Evolutionary conservation across 1,140 invertebrate species (phyloP), one percentile per base, ranked within the genome.

Genomic region (Calliopsis andreniformis): DNA sequence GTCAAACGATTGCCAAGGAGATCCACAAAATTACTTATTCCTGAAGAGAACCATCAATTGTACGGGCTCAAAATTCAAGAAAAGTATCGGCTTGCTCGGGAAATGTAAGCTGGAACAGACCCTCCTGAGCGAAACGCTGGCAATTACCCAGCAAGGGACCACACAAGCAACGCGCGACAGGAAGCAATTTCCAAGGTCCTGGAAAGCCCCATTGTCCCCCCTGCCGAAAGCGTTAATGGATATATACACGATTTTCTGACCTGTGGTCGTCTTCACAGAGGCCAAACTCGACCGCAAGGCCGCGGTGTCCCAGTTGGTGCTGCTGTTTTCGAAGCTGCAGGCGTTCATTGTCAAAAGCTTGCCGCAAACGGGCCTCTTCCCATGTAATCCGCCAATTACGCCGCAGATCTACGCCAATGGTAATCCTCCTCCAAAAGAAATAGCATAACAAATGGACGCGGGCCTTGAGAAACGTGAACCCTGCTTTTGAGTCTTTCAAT

Each of bases 311-410:
- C 90, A 92, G 79, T 69, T 91, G 84, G 88, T 92, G 28, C 67
- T 92, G 67, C 79, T 92, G 61, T 92, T 91, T 68, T 89, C 91
- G 14, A 92, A 91, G 72, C 79, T 91, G 18, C 91, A 92, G 71
- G 83, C 83, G 56, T 84, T 83, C 64, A 86, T 92, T 32, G 43
- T 78, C 43, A 92, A 89, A 78, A 79, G 75, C 72, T 79, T 92
- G 53, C 79, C 72, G 49, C 25, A 76, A 20, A 88, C 88, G 14
- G 88, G 89, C 20, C 79, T 92, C 20, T 91, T 91, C 73, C 91
- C 91, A 8, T 92, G 91, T 79, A 89, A 90, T 80, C 90, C 90
- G 25, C 91, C 91, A 16, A 86, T 92, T 63, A 89, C 89, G 3
- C 91, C 91, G 28, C 55, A 83, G 59, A 82, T 89, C 55, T 91